Percentiles rank a stretch among this genome's conserved stretches.
These are phyloP conservation scores for Ia io DNA, from an alignment of 2,113 vertebrate genomes.

Conservation along the genomic window DNA sequence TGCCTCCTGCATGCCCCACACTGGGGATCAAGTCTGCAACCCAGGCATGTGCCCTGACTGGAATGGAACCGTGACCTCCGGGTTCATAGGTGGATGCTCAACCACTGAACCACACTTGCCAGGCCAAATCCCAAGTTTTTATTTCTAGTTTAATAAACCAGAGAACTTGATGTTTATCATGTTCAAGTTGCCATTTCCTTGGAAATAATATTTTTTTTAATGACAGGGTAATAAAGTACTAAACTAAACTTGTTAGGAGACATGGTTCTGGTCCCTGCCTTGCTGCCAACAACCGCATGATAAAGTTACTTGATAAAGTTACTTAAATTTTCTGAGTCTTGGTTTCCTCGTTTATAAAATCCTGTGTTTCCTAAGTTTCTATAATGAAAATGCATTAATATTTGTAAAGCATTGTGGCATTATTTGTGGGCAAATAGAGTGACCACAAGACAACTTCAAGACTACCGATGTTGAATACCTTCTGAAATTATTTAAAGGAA, in stretches of 20 bases:
- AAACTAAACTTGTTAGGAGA: constrained; percentile 10
- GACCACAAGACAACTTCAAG: constrained; percentile 18
- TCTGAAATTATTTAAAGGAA: constrained; percentile 9
- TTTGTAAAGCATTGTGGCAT: constrained; percentile 11
- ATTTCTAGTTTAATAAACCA: constrained; percentile 32
- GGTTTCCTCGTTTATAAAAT: constrained; percentile 48
- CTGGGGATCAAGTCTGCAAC: too few species aligned
- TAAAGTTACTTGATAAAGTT: constrained; percentile 39
- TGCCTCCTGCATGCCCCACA: too few species aligned
- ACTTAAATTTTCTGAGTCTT: constrained; percentile 45
- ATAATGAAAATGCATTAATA: constrained; percentile 3
- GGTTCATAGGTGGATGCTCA: too few species aligned
- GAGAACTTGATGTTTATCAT: constrained; percentile 8
- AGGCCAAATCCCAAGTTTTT: neutral
- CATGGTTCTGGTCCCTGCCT: neutral
- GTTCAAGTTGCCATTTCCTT: constrained; percentile 8
- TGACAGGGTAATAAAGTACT: neutral
- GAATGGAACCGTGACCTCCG: too few species aligned
- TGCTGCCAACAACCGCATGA: neutral
- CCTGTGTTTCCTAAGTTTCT: constrained; percentile 12
- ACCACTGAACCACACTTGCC: too few species aligned
- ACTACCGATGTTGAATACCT: constrained; percentile 12
- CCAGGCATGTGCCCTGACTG: too few species aligned
- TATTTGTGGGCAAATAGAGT: constrained; percentile 34
- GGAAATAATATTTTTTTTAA: constrained; percentile 1